Percentiles rank a stretch among this genome's conserved stretches.
These are phyloP conservation scores for Pogonognathellus flavescens DNA, from an alignment of 1,140 invertebrate species.

Conservation along the genomic window DNA sequence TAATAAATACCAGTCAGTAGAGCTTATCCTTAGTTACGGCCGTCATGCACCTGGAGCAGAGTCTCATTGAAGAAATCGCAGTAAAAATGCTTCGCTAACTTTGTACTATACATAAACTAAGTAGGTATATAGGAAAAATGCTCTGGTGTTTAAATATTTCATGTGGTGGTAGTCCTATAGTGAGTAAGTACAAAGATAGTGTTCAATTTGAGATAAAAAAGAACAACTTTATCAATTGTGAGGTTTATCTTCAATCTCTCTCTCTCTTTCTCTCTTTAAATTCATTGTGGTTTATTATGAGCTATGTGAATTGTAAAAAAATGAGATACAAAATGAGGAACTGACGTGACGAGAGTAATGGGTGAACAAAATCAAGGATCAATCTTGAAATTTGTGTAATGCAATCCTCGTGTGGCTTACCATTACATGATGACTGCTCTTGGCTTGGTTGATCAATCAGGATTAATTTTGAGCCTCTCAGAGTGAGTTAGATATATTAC, in stretches of 20 bases:
- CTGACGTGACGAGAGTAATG: neutral
- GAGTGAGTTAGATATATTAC: no score
- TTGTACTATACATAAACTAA: neutral
- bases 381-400: neutral
- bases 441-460: constrained; percentile 37
- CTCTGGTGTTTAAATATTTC: no score
- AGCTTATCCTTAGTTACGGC: neutral
- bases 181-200: no score
- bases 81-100: constrained; percentile 2
- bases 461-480: neutral
- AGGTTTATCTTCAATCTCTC: neutral
- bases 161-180: no score
- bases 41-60: constrained; percentile 9
- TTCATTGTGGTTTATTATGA: constrained; percentile 5
- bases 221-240: neutral
- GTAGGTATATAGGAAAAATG: no score
- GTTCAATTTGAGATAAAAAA: neutral
- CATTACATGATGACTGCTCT: neutral
- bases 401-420: neutral
- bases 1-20: neutral
- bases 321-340: neutral
- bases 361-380: neutral
- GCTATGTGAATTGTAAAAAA: neutral
- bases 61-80: neutral
- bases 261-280: neutral